phyloP scores from a whole-genome alignment of 2,113 vertebrate genomes.

The Sterrhoptilus dennistouni region DNA sequence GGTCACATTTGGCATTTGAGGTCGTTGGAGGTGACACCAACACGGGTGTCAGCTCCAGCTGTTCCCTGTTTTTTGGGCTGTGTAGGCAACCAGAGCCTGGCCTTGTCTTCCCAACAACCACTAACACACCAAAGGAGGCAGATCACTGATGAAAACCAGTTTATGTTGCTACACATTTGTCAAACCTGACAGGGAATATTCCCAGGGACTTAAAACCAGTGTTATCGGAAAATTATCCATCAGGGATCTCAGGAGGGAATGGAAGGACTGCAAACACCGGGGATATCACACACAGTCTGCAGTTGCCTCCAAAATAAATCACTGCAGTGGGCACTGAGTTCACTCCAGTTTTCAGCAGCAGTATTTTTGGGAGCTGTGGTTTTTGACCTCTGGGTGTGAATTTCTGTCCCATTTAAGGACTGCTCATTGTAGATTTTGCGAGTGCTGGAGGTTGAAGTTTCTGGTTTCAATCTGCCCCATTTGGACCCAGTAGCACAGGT shows the following conservation, averaged over 20 bases:
- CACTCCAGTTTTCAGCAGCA: background rate
- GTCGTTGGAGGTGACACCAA: background rate
- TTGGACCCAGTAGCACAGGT: background rate
- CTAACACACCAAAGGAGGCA: background rate
- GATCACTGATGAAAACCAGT: background rate
- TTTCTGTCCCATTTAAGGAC: background rate
- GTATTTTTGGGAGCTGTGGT: background rate
- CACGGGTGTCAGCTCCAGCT: accelerated
- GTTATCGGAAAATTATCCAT: accelerated
- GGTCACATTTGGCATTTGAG: background rate
- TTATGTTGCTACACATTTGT: background rate
- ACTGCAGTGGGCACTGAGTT: background rate
- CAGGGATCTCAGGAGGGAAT: accelerated
- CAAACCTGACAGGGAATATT: background rate
- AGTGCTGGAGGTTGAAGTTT: background rate
- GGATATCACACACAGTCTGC: accelerated
- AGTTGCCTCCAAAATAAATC: background rate
- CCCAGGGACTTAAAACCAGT: background rate
- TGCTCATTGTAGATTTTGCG: accelerated
- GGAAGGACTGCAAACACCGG: background rate
- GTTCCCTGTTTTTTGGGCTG: background rate
- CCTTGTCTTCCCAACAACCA: background rate
- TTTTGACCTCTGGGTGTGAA: background rate
- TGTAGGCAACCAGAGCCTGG: background rate
- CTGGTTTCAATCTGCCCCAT: background rate